These are phyloP conservation scores for Silurus aristotelis DNA, from an alignment of 2,797 vertebrate species.

Conservation along the genomic window DNA sequence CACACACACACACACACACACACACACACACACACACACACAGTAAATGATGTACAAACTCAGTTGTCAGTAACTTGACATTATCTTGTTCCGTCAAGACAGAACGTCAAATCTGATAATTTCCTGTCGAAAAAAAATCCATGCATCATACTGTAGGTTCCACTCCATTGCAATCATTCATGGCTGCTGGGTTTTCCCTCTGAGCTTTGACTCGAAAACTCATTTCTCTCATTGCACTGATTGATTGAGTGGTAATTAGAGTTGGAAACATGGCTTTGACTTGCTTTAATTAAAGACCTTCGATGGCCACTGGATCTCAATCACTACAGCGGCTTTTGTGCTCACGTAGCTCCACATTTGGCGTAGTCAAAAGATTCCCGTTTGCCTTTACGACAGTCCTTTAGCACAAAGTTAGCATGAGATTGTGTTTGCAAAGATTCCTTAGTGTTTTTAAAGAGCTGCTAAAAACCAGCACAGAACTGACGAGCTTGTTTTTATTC, in stretches of 20 bases:
- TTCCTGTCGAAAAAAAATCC: neutral
- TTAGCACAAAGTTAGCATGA: neutral
- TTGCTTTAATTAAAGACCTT: conserved; percentile 52
- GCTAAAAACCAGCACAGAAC: neutral
- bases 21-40: too few species aligned
- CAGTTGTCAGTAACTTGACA: neutral
- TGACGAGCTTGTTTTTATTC: neutral
- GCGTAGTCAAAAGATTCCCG: neutral
- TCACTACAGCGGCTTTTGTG: conserved; percentile 14
- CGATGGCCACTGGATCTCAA: conserved; percentile 17
- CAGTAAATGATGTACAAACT: too few species aligned
- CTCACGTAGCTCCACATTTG: neutral
- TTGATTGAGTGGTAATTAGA: conserved; percentile 51
- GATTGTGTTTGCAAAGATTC: neutral
- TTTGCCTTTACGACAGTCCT: neutral
- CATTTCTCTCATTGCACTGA: conserved; percentile 34
- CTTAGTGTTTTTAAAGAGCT: neutral
- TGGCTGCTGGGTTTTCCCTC: neutral
- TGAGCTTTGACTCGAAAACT: conserved; percentile 8
- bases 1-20: too few species aligned
- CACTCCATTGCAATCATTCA: conserved; percentile 10
- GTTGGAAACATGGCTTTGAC: conserved; percentile 55
- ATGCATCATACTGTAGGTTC: conserved; percentile 12
- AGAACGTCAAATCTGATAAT: too few species aligned
- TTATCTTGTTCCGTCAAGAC: too few species aligned